phyloP scores from a whole-genome alignment of 2,113 vertebrate genomes.

The Semicossyphus pulcher region DNA sequence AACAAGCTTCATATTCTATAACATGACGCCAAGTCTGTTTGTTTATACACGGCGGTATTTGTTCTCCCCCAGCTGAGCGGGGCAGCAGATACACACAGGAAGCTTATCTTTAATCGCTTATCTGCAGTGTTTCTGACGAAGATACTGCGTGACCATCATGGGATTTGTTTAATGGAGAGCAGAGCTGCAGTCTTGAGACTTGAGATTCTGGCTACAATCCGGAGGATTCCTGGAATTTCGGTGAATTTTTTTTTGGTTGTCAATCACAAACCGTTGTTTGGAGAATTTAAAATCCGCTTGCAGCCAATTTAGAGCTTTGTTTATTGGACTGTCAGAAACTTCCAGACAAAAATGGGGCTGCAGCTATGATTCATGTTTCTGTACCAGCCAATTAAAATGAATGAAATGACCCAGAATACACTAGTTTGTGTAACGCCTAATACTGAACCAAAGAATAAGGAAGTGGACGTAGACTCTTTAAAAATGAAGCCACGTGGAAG shows the following conservation, averaged over 20 bases:
- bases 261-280: not conserved
- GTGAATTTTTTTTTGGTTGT: no score
- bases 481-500: no score
- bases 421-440: no score
- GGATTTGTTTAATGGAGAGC: slow-evolving; percentile 39
- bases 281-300: not conserved
- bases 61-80: slow-evolving; percentile 54
- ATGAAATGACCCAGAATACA: no score
- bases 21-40: slow-evolving; percentile 71
- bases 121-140: slow-evolving; percentile 25
- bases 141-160: slow-evolving; percentile 45
- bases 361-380: no score
- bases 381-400: no score
- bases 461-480: no score
- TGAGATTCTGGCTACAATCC: not conserved
- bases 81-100: slow-evolving; percentile 53
- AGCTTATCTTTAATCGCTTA: slow-evolving; percentile 62
- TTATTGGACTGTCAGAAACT: no score
- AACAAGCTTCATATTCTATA: slow-evolving; percentile 70
- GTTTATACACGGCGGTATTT: slow-evolving; percentile 69
- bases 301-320: not conserved
- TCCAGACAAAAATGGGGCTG: no score
- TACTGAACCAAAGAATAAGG: no score
- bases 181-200: slow-evolving; percentile 4
- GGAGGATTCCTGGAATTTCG: no score